Base-by-base conservation (phyloP, 2,888 invertebrate species). In the Disparrhopalites patrizii region DNA sequence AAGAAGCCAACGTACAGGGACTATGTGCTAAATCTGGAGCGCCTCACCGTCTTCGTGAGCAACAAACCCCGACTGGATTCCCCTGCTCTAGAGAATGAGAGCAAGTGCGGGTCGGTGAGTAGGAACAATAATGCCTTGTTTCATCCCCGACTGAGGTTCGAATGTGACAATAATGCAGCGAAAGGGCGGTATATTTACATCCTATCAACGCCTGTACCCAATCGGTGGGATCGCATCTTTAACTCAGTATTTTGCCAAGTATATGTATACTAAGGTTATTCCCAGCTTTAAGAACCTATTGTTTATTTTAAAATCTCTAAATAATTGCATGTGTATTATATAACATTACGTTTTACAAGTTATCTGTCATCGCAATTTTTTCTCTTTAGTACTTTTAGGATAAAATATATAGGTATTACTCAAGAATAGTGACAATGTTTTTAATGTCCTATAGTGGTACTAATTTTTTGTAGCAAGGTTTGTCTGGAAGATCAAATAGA, bases 221-320 rank as follows among this genome's bases (percentile, higher is more conserved):
- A 80, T 72, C 77, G 81, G 52, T 82, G 80, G 79, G 80, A 79
- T 68, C 75, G 80, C 54, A 77, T 81, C 18, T 83, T 82, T 76
- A 81, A 80, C 54, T 80, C 81, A 31, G 80, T 82, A 25, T 76
- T 83, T 23, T 83, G 83, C 72, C 82, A 83, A 76, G 82, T 83
- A 8, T 79, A 80, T 77, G 80, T 82, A 27, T 82, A 82, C 68
- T 79, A 63, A 60, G n/a, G n/a, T n/a, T n/a, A n/a, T n/a, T n/a
- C n/a, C n/a, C n/a, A n/a, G n/a, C n/a, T n/a, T n/a, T n/a, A n/a
- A n/a, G n/a, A n/a, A n/a, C n/a, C n/a, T n/a, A n/a, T n/a, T n/a
- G n/a, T n/a, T n/a, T n/a, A n/a, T n/a, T n/a, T n/a, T n/a, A n/a
- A n/a, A n/a, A n/a, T n/a, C n/a, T n/a, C n/a, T n/a, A n/a, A n/a